These are phyloP conservation scores for Toxotes lorentzi DNA, from an alignment of 2,797 vertebrate genomes.

Conservation along the genomic window DNA sequence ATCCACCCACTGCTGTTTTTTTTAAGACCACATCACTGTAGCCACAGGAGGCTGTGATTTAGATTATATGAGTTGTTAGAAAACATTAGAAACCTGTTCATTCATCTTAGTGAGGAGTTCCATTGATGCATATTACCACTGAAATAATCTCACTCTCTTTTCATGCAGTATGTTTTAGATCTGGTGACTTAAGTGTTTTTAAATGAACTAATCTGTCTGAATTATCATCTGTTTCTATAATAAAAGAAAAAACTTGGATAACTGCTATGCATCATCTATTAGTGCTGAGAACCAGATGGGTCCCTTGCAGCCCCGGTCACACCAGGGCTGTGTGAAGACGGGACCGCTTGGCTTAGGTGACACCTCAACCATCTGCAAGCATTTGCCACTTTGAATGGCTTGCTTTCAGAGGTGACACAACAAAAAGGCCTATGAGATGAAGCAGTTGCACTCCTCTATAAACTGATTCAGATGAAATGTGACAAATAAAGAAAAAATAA, in stretches of 20 bases:
- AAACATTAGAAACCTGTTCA: conserved; percentile 7
- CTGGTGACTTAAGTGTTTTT: not conserved
- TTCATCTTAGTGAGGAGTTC: not conserved
- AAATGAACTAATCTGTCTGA: not conserved
- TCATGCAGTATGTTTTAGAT: not conserved
- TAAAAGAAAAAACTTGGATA: not conserved
- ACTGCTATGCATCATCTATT: conserved; percentile 23
- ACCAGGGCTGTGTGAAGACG: conserved; percentile 27
- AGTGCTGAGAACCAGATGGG: conserved; percentile 54
- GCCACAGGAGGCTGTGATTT: not conserved
- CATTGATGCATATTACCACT: not conserved
- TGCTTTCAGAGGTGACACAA: conserved; percentile 26
- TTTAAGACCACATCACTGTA: not conserved
- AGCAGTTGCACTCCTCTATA: not conserved
- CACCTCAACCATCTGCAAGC: conserved; percentile 57
- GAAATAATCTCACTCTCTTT: no score
- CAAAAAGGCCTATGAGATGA: conserved; percentile 1
- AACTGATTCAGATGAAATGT: conserved; percentile 1
- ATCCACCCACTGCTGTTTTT: not conserved
- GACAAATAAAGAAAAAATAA: not conserved
- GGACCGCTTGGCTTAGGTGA: conserved; percentile 32
- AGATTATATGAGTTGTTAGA: not conserved
- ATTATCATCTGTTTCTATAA: not conserved
- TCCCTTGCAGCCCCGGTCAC: conserved; percentile 36
- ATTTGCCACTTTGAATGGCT: conserved; percentile 40